Percentiles rank a stretch among this genome's conserved stretches.
phyloP scores from a whole-genome alignment of 2,888 invertebrate species.

The Dione juno region DNA sequence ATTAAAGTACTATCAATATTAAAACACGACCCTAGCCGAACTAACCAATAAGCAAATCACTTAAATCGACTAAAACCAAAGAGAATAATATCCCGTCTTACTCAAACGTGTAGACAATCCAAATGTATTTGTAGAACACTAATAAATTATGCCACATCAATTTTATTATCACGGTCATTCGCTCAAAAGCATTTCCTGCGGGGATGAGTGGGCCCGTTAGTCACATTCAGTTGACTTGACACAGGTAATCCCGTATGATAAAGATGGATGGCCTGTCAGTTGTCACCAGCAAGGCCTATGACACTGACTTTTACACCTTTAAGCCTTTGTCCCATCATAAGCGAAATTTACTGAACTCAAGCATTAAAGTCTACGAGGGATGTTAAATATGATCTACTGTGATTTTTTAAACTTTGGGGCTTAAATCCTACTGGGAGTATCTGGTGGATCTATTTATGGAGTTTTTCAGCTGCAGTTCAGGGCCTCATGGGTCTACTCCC shows the following conservation, averaged over 20 bases:
- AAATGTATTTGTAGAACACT: neutral
- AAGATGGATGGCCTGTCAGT: slow-evolving; percentile 12
- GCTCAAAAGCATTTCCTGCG: slow-evolving; percentile 55
- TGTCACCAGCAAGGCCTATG: slow-evolving; percentile 22
- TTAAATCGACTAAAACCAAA: neutral
- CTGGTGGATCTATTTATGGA: too few relatives aligned
- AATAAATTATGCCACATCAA: slow-evolving; percentile 23
- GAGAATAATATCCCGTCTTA: neutral
- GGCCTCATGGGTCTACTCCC: too few relatives aligned
- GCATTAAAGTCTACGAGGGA: neutral
- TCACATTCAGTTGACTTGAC: slow-evolving; percentile 59
- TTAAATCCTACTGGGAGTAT: too few relatives aligned
- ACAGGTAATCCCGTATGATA: slow-evolving; percentile 26
- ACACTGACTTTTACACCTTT: slow-evolving; percentile 22
- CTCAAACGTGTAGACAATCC: neutral
- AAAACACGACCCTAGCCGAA: too few relatives aligned
- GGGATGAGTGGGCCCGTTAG: slow-evolving; percentile 56
- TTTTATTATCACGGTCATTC: slow-evolving; percentile 26
- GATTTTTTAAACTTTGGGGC: neutral
- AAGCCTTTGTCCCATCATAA: slow-evolving; percentile 13
- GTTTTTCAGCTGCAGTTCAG: too few relatives aligned
- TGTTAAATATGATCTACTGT: neutral
- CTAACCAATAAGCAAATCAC: too few relatives aligned
- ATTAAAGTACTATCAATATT: too few relatives aligned
- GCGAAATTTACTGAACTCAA: slow-evolving; percentile 4